phyloP scores from a whole-genome alignment of 2,797 vertebrate genomes.

The Crax fasciolata region DNA sequence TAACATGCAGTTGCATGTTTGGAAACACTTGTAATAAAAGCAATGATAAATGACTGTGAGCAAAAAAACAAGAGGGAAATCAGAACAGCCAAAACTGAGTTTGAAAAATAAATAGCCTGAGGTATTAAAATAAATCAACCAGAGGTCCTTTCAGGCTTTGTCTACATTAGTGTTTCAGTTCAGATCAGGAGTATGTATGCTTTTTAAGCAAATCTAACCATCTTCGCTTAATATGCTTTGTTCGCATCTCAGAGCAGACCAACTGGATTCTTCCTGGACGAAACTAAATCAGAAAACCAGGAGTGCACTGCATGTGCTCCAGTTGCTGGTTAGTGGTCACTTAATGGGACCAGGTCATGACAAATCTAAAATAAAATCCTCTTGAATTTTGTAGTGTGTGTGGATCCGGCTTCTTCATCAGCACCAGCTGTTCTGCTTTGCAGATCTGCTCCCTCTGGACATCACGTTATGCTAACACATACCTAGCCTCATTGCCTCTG shows the following conservation, averaged over 20 bases:
- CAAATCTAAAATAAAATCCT: background rate
- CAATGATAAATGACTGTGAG: background rate
- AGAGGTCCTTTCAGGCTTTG: background rate
- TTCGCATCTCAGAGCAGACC: background rate
- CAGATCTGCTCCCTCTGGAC: background rate
- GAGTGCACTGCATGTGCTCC: background rate
- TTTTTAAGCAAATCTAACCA: background rate
- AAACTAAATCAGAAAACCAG: background rate
- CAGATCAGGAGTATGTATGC: background rate
- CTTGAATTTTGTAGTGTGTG: background rate
- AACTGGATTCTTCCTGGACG: background rate
- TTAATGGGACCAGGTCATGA: background rate
- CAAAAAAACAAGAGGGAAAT: background rate
- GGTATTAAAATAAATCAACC: background rate
- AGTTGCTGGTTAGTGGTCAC: background rate
- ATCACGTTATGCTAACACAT: background rate
- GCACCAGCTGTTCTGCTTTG: background rate
- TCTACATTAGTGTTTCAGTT: background rate
- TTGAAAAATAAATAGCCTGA: background rate
- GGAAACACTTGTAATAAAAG: background rate
- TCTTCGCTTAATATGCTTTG: background rate
- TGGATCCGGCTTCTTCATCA: background rate
- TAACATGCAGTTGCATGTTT: background rate
- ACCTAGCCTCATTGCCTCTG: background rate
- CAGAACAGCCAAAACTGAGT: background rate